Evolutionary conservation across 2,888 invertebrate species (phyloP), one percentile per base, ranked within the genome.

Genomic region (Tipula lateralis): DNA sequence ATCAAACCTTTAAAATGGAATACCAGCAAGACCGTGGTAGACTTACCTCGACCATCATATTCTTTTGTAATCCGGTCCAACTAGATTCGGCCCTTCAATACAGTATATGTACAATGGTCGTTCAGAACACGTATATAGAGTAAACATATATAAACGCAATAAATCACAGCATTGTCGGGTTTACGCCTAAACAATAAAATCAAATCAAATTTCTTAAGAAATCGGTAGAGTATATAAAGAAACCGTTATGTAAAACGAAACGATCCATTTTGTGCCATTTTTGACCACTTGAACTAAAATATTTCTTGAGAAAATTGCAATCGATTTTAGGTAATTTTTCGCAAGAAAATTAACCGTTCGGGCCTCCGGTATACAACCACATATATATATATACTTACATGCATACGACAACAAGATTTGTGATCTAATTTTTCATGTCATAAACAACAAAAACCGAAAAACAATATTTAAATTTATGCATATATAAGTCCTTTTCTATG

Each of bases 351-450:
- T 3, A 66, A 66, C 66, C 24, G 24, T 24, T 66, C 66, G 66
- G 66, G 24, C 9, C 19, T 24, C 19, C 66, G n/a, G n/a, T 50
- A 19, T 9, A 39, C 12, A 9, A 12, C 3, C 39, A 12, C 39
- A 39, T 2, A 2, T 32, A 32, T 32, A 32, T 32, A 32, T n/a
- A n/a, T n/a, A n/a, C n/a, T n/a, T n/a, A n/a, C n/a, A n/a, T n/a
- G n/a, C n/a, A n/a, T 9, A 36, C 44, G n/a, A 44, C 66, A 66
- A 66, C 19, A 24, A 66, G 66, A 66, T 66, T 66, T 66, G 66
- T 66, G 66, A 66, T 66, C 66, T 66, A 66, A 66, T 66, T 66
- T 66, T 66, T 66, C 66, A 66, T 66, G 66, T 66, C 66, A 66
- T 66, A 66, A 66, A 66, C 66, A 66, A 66, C 66, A 66, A 66